Evolutionary conservation across 1,140 invertebrate species (phyloP), one percentile per base, ranked within the genome.

Genomic region (Dinoponera quadriceps): DNA sequence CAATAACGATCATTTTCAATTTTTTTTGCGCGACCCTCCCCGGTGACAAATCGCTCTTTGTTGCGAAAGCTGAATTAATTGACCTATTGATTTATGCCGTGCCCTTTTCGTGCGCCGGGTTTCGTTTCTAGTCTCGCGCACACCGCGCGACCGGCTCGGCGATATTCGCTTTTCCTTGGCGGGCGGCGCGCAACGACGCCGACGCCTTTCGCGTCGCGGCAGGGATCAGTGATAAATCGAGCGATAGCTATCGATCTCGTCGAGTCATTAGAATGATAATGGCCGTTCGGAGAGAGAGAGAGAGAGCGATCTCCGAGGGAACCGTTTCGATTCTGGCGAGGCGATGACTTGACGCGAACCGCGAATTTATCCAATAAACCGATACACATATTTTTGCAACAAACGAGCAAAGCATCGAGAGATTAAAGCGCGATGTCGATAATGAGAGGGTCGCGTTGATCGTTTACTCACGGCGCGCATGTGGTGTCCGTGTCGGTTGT

Each of bases 71-170:
- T 22, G 75, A 80, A 80, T 80, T 80, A 80, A 80, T 80, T 80
- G 75, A 80, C 75, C 65, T 71, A 80, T 80, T 80, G 75, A 80
- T 80, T 80, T 80, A 80, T 69, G 55, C 57, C 75, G 75, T n/a
- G 22, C 63, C 51, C 65, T 71, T 80, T 80, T 71, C n/a, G 65
- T 57, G 63, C 62, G 5, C 49, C 65, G 18, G n/a, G 65, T 80
- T 71, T 69, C 75, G 57, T 65, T 80, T 80, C 51, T 80, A 69
- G 7, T 9, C 38, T 3, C 38, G 33, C n/a, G 33, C 63, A 49
- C 63, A 14, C n/a, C 60, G 60, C 14, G 59, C 33, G 4, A 68
- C 62, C 49, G n/a, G 75, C 25, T 33, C 14, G 29, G 22, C 33
- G 33, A 48, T 71, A 71, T 71, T 71, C 14, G 51, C 65, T 71